A percentile compares a stretch with the other conserved stretches of the same genome.
Evolutionary conservation across 2,797 vertebrate species (phyloP).

Genomic region (Neosilurus hyrtlii): DNA sequence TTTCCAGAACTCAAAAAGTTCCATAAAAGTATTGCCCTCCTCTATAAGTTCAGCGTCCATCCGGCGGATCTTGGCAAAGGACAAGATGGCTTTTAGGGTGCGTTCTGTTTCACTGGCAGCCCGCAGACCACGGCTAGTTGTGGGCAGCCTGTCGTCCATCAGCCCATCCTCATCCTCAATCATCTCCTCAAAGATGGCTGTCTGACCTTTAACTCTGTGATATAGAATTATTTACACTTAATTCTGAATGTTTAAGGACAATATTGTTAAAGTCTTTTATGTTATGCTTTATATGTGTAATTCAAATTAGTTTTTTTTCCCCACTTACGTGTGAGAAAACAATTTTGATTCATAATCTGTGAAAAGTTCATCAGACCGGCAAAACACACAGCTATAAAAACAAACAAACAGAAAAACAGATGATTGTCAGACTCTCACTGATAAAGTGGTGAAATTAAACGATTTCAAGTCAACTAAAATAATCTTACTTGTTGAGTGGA

Average conservation of each 20-base stretch:
- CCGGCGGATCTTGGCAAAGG: slow-evolving; percentile 87
- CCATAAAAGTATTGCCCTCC: slow-evolving; percentile 91
- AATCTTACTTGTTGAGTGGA: slow-evolving; percentile 91
- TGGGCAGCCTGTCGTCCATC: slow-evolving; percentile 90
- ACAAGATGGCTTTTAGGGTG: slow-evolving; percentile 87
- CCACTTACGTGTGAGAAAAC: slow-evolving; percentile 94
- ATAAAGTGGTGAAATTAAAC: not conserved
- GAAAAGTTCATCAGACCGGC: slow-evolving; percentile 96
- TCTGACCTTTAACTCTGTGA: slow-evolving; percentile 91
- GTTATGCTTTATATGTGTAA: not conserved
- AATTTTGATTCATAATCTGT: slow-evolving; percentile 97
- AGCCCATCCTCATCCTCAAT: slow-evolving; percentile 96
- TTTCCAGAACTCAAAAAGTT: slow-evolving; percentile 96
- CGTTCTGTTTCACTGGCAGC: slow-evolving; percentile 92
- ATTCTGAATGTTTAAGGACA: not conserved
- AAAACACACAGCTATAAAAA: slow-evolving; percentile 87
- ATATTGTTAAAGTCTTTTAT: not conserved
- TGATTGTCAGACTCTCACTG: not conserved
- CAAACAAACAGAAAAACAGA: slow-evolving; percentile 1
- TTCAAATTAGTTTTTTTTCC: not conserved
- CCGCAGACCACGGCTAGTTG: slow-evolving; percentile 94
- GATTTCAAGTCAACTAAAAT: not conserved
- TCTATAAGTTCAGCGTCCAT: slow-evolving; percentile 83
- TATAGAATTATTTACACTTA: not conserved
- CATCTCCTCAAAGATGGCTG: slow-evolving; percentile 98